Base-by-base conservation (phyloP, 2,888 invertebrate species). In the Chrysolina americana region DNA sequence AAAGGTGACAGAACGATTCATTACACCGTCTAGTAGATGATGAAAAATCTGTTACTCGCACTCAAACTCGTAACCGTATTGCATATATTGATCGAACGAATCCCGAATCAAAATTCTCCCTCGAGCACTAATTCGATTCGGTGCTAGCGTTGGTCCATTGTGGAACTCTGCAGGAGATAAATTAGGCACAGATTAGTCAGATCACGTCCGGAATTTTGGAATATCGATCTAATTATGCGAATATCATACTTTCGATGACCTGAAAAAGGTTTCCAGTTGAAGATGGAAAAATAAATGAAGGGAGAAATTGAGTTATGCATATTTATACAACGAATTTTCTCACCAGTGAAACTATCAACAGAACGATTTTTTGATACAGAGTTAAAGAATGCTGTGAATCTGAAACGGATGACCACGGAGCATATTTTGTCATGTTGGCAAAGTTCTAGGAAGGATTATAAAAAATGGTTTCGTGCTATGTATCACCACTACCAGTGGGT, bases 161-260 rank as follows among this genome's bases (percentile, higher is more conserved):
- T 66, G 13, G 23, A 65, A 44, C 15, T 66, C 48, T 50, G 19
- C n/a, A 28, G 28, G 17, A 36, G 47, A 65, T 65, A 48, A 68
- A 68, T 56, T 53, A 53, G 53, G 48, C 19, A 53, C 17, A 41
- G 28, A 48, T 68, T 48, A 68, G 28, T 68, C 68, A 53, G 68
- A 53, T 53, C 68, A 68, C 68, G 68, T 68, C 28, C 50, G 44
- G 28, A 66, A 28, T 66, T 50, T 50, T 17, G 17, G 19, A 50
- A 48, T 17, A 19, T 28, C 41, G 41, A 53, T 59, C n/a, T 28
- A 17, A 59, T 59, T 36, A 59, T 59, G n/a, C 36, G 15, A 36
- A 28, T n/a, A 9, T 59, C 36, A 28, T 36, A 59, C 9, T 59
- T 59, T 59, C 13, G 10, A 13, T 5, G 19, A 56, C 15, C 56